A percentile compares a stretch with the other conserved stretches of the same genome.
Evolutionary conservation across 2,888 invertebrate genomes (phyloP).

Genomic region (Calephelis perditalis): DNA sequence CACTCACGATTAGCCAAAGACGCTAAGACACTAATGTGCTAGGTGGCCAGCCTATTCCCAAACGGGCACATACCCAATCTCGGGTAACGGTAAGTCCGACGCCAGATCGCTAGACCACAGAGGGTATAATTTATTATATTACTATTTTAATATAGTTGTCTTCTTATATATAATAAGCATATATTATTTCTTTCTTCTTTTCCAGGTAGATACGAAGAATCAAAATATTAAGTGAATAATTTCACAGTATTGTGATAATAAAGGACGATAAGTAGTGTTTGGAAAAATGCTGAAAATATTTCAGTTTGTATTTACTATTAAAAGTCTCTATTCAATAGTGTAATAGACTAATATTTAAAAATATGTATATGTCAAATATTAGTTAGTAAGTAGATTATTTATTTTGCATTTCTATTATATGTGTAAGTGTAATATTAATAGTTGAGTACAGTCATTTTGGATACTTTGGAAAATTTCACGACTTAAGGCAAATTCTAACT

Average conservation of each 20-base stretch:
- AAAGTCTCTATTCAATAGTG: slow-evolving; percentile 5
- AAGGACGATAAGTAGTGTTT: slow-evolving; percentile 37
- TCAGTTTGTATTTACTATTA: slow-evolving; percentile 10
- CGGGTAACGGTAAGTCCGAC: too few species aligned
- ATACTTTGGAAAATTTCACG: neutral
- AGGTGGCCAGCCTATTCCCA: too few species aligned
- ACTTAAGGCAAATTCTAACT: too few species aligned
- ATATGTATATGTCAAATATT: neutral
- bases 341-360: slow-evolving; percentile 8
- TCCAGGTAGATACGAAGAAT: slow-evolving; percentile 31
- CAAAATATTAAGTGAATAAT: slow-evolving; percentile 39
- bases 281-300: neutral
- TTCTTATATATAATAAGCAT: neutral
- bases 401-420: slow-evolving; percentile 7
- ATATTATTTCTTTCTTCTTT: slow-evolving; percentile 24
- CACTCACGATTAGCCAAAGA: too few species aligned
- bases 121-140: too few species aligned
- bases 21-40: too few species aligned
- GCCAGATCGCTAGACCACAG: too few species aligned
- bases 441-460: neutral
- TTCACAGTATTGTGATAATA: slow-evolving; percentile 57
- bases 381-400: slow-evolving; percentile 9
- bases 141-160: neutral
- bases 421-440: slow-evolving; percentile 1
- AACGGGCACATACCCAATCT: too few species aligned